A percentile compares a stretch with the other conserved stretches of the same genome.
Evolutionary conservation across 1,140 invertebrate genomes (phyloP).

Genomic region (Diorhabda carinulata): DNA sequence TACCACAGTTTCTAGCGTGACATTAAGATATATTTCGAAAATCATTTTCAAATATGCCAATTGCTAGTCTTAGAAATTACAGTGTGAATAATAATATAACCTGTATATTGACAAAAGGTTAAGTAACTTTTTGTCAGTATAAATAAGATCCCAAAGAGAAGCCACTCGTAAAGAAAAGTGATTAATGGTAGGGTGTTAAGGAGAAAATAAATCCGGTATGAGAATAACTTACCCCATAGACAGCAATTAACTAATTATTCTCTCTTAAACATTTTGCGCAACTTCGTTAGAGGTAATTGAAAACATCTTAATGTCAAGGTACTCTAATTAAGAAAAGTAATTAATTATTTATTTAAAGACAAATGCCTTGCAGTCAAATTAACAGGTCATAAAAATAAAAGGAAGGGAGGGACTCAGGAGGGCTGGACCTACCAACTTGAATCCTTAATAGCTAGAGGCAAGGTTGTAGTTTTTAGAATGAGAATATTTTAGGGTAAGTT

Average conservation of each 20-base stretch:
- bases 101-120: neutral
- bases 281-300: constrained; percentile 16
- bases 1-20: too few relatives aligned
- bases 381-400: neutral
- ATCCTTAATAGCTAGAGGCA: neutral
- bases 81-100: too few relatives aligned
- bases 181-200: neutral
- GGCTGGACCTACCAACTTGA: neutral
- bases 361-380: neutral
- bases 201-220: constrained; percentile 7
- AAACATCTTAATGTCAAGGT: constrained; percentile 19
- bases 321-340: constrained; percentile 17
- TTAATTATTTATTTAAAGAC: constrained; percentile 13
- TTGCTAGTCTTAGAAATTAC: too few relatives aligned
- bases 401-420: neutral
- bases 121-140: neutral
- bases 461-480: too few relatives aligned
- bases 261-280: constrained; percentile 14
- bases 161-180: constrained; percentile 1
- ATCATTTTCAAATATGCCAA: too few relatives aligned
- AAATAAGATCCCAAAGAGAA: neutral
- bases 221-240: constrained; percentile 18
- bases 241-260: constrained; percentile 20
- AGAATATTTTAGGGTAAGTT: too few relatives aligned
- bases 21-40: too few relatives aligned